A percentile compares a stretch with the other conserved stretches of the same genome.
phyloP scores from a whole-genome alignment of 2,113 vertebrate species.

The Sander vitreus region DNA sequence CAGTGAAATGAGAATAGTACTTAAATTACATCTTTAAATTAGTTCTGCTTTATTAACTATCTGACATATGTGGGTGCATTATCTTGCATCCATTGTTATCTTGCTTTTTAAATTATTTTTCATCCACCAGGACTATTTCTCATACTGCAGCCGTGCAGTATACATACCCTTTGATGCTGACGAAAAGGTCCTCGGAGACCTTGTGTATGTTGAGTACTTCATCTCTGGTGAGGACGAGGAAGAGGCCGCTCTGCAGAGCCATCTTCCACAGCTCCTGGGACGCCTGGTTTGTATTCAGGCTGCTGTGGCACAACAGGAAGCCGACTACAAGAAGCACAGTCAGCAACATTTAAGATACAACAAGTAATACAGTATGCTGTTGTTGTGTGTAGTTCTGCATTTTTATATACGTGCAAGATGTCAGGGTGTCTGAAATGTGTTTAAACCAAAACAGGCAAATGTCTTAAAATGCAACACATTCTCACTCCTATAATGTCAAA shows the following conservation, averaged over 20 bases:
- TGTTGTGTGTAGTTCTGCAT: not conserved
- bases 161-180: conserved; percentile 89
- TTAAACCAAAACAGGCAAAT: not conserved
- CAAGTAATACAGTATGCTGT: not conserved
- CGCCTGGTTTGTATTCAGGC: conserved; percentile 82
- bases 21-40: not conserved
- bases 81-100: not conserved
- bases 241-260: conserved; percentile 89
- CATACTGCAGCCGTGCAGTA: not conserved
- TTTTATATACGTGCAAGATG: not conserved
- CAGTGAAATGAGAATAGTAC: not conserved
- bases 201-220: conserved; percentile 91
- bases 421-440: not conserved
- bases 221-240: conserved; percentile 89
- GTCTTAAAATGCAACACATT: not conserved
- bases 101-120: not conserved
- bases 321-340: conserved; percentile 83
- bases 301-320: conserved; percentile 92
- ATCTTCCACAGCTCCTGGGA: conserved; percentile 92
- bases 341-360: not conserved
- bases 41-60: not conserved
- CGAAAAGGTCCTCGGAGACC: conserved; percentile 89
- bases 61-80: not conserved
- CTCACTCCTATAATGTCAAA: no score
- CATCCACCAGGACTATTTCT: conserved; percentile 1